Conservation (phyloP, 2,113 vertebrate genomes). For the mouse (Mus musculus) region GRCm39 chr8:71004501-71005000, state of each 20-base stretch:
- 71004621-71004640: not conserved
- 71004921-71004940: not conserved
- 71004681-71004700: not conserved
- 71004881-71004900: too few relatives aligned
- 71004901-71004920: too few relatives aligned
- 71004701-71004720: not conserved
- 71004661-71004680: not conserved
- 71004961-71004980: not conserved
- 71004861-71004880: not conserved
- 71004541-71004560: not conserved
- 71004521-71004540: not conserved
- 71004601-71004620: not conserved
- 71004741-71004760: not conserved
- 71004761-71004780: not conserved
- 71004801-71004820: not conserved
- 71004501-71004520: not conserved
- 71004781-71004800: not conserved
- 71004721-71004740: not conserved
- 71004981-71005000: not conserved
- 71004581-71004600: not conserved
- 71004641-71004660: not conserved
- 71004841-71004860: not conserved
- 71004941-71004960: not conserved
- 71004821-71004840: too few relatives aligned
- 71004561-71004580: not conserved